phyloP scores from a whole-genome alignment of 2,888 invertebrate species.

The Antheraea yamamai region DNA sequence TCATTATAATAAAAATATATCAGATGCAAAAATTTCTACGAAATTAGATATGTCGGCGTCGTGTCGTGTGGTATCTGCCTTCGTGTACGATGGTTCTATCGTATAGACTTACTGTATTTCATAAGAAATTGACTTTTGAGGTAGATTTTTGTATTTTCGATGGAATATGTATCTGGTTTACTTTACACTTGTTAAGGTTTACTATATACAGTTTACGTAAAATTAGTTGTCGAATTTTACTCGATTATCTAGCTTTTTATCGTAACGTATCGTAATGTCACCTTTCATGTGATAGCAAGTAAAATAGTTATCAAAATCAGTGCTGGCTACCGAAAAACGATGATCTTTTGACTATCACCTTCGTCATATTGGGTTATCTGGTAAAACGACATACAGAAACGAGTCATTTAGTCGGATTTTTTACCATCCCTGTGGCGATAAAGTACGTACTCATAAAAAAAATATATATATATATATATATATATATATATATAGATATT shows the following conservation, averaged over 20 bases:
- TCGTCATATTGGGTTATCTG: no score
- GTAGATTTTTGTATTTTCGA: conserved; percentile 1
- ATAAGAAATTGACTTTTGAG: conserved; percentile 11
- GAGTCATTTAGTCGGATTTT: no score
- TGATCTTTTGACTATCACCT: no score
- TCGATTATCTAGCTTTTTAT: background rate
- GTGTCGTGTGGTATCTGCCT: conserved; percentile 8
- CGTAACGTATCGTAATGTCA: background rate
- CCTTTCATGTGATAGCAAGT: no score
- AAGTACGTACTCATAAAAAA: no score
- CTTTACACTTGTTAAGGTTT: background rate
- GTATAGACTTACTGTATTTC: conserved; percentile 12
- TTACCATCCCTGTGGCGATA: no score
- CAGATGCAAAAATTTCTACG: background rate
- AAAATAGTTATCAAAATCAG: no score
- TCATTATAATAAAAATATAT: background rate
- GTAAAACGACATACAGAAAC: no score
- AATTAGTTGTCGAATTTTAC: no score
- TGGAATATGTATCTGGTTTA: background rate
- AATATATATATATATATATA: no score
- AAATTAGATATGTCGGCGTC: background rate
- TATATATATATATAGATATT: no score
- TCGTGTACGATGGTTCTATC: background rate
- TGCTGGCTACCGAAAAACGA: no score
- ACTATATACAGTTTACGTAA: background rate